phyloP scores from a whole-genome alignment of 1,140 invertebrate species.

The Xylocopa sonorina region DNA sequence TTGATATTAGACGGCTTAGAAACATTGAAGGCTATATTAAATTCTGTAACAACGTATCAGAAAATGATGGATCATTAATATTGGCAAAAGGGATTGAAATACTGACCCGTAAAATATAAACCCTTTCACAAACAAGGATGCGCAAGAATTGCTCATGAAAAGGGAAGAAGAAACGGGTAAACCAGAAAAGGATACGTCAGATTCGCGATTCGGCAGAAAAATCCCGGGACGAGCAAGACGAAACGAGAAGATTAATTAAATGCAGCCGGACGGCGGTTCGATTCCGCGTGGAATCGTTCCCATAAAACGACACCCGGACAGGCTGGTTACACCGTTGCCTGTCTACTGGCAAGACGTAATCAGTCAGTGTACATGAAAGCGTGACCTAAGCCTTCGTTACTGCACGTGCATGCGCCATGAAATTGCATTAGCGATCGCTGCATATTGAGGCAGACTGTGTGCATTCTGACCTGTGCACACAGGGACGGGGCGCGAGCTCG shows the following conservation, averaged over 20 bases:
- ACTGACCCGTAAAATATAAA: no score
- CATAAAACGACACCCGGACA: conserved; percentile 35
- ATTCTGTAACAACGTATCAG: no score
- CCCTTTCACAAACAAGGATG: no score
- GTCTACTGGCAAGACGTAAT: conserved; percentile 60
- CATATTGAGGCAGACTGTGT: conserved; percentile 60
- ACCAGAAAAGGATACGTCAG: no score
- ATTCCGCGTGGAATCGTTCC: conserved; percentile 36
- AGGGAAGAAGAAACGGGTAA: no score
- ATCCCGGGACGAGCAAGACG: neutral
- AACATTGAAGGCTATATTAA: no score
- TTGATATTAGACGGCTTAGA: no score
- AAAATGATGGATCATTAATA: no score
- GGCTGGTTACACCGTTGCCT: conserved; percentile 44
- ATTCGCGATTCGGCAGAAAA: neutral
- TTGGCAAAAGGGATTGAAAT: no score
- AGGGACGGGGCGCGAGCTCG: neutral
- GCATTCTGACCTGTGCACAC: conserved; percentile 56
- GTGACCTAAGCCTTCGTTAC: conserved; percentile 69
- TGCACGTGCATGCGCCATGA: conserved; percentile 63
- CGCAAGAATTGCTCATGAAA: no score
- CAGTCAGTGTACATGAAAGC: conserved; percentile 64
- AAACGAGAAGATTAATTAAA: conserved; percentile 34
- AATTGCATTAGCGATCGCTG: conserved; percentile 67
- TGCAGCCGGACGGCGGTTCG: neutral